Evolutionary conservation across 1,140 invertebrate genomes (phyloP).

Genomic region (Drosophila guanche): DNA sequence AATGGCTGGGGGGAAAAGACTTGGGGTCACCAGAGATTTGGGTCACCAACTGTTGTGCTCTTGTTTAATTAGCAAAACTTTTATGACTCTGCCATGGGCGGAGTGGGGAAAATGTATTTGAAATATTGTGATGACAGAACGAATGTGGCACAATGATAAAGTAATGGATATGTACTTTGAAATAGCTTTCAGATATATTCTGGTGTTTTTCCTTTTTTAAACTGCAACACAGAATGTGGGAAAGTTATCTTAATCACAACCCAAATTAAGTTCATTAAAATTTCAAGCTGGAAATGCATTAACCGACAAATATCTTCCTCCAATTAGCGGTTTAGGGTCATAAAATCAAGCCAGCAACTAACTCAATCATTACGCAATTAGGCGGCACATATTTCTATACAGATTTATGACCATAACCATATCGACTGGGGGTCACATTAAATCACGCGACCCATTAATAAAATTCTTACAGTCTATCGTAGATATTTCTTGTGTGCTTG

Average conservation of each 20-base stretch:
- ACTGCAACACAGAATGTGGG: constrained; percentile 24
- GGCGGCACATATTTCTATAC: constrained; percentile 40
- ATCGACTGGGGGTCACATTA: constrained; percentile 56
- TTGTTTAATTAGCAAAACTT: constrained; percentile 62
- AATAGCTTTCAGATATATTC: not conserved
- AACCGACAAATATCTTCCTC: constrained; percentile 4
- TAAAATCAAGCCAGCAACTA: constrained; percentile 57
- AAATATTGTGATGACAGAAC: constrained; percentile 37
- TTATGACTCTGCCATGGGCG: constrained; percentile 24
- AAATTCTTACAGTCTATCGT: constrained; percentile 62
- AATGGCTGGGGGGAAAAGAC: constrained; percentile 8
- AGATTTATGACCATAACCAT: constrained; percentile 45
- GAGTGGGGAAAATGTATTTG: constrained; percentile 18
- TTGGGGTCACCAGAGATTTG: constrained; percentile 15
- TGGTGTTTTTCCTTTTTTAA: not conserved
- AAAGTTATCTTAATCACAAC: constrained; percentile 9
- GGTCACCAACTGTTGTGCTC: constrained; percentile 40
- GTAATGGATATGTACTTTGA: constrained; percentile 19
- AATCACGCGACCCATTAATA: constrained; percentile 78
- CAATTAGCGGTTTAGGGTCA: constrained; percentile 72
- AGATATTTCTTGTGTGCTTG: constrained; percentile 33
- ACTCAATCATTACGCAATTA: constrained; percentile 79
- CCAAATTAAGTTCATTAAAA: constrained; percentile 20
- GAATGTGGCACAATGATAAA: constrained; percentile 15
- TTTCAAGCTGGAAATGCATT: constrained; percentile 36